Conservation (phyloP, 2,113 vertebrate genomes). For the Archocentrus centrarchus region DNA sequence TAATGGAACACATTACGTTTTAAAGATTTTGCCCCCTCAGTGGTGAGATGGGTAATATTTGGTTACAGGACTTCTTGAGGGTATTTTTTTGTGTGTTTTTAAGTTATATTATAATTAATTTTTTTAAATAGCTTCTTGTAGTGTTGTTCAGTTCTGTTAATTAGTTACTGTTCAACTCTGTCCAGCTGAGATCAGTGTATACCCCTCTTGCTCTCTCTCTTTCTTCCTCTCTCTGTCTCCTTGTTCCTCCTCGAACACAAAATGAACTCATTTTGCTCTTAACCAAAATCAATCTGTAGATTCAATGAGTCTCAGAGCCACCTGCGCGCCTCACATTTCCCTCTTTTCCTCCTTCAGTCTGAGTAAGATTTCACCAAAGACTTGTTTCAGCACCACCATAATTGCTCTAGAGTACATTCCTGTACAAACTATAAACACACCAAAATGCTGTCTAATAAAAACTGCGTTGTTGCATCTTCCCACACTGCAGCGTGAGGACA, state of each 20-base stretch:
- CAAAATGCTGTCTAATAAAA: slow-evolving; percentile 22
- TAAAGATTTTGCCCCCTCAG: neutral
- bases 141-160: neutral
- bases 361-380: slow-evolving; percentile 19
- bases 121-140: neutral
- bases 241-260: slow-evolving; percentile 1
- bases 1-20: neutral
- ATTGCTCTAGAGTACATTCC: neutral
- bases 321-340: neutral
- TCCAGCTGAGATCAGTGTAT: neutral
- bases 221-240: neutral
- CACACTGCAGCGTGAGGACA: slow-evolving; percentile 47
- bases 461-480: slow-evolving; percentile 52
- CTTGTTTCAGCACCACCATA: neutral
- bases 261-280: slow-evolving; percentile 28
- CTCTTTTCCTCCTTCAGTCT: neutral
- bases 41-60: neutral
- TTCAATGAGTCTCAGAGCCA: slow-evolving; percentile 2
- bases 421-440: slow-evolving; percentile 12
- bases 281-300: slow-evolving; percentile 31
- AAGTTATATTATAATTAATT: neutral
- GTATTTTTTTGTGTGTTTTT: neutral
- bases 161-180: neutral
- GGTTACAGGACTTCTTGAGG: too few relatives aligned
- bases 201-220: neutral